These are phyloP conservation scores for Gobius niger DNA, from an alignment of 2,113 vertebrate genomes.

Conservation along the genomic window DNA sequence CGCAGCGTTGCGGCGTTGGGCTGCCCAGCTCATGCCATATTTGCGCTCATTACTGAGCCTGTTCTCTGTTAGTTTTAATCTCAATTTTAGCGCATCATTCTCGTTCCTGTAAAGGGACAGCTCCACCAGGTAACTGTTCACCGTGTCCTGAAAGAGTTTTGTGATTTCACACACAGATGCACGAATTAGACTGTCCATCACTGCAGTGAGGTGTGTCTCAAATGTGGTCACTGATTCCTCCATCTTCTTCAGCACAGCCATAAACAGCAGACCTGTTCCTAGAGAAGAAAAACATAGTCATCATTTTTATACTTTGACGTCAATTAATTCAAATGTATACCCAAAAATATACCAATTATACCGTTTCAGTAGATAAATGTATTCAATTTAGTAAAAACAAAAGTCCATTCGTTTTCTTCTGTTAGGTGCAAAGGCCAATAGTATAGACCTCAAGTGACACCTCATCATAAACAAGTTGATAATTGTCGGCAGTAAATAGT, in stretches of 20 bases:
- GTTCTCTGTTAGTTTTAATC: conserved; percentile 77
- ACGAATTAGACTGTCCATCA: conserved; percentile 80
- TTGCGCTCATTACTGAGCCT: conserved; percentile 77
- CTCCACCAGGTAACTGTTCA: conserved; percentile 81
- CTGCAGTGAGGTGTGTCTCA: conserved; percentile 79
- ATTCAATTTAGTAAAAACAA: no score
- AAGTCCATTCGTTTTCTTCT: not conserved
- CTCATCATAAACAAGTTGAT: not conserved
- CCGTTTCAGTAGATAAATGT: no score
- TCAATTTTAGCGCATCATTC: conserved; percentile 76
- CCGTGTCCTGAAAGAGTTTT: conserved; percentile 81
- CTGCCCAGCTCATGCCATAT: conserved; percentile 79
- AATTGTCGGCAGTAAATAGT: not conserved
- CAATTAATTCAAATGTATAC: no score
- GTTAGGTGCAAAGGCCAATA: not conserved
- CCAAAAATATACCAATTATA: no score
- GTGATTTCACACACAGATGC: conserved; percentile 80
- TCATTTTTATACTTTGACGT: no score
- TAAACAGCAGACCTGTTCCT: conserved; percentile 15
- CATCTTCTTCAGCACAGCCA: conserved; percentile 54
- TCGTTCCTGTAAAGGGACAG: conserved; percentile 80
- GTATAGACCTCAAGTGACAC: no score
- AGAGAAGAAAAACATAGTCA: not conserved
- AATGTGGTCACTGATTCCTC: conserved; percentile 78
- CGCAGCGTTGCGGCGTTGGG: conserved; percentile 71